Evolutionary conservation across 1,140 invertebrate species (phyloP).

Genomic region (Augochlora pura): DNA sequence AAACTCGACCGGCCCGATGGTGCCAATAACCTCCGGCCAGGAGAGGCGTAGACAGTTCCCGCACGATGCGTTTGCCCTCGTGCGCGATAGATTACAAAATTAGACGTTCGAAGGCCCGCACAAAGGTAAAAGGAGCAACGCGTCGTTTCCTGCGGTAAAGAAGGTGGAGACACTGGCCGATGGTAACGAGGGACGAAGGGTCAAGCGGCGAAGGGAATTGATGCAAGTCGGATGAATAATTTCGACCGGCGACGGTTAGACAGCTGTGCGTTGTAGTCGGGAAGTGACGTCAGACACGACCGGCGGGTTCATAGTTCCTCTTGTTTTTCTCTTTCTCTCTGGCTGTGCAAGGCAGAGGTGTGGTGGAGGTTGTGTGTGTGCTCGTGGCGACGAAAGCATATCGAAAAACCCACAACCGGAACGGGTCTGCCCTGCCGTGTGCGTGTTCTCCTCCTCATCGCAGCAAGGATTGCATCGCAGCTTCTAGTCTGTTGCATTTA

Average conservation of each 20-base stretch:
- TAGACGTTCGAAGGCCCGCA: slow-evolving; percentile 68
- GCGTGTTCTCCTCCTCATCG: not conserved
- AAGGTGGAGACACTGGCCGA: slow-evolving; percentile 34
- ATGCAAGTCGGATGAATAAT: slow-evolving; percentile 42
- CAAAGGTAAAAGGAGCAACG: slow-evolving; percentile 45
- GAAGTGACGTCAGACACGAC: slow-evolving; percentile 35
- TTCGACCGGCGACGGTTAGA: slow-evolving; percentile 3
- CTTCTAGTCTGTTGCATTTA: slow-evolving; percentile 66
- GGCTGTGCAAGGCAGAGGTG: not conserved
- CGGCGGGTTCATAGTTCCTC: slow-evolving; percentile 54
- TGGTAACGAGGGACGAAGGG: slow-evolving; percentile 35
- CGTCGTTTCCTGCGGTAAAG: slow-evolving; percentile 30
- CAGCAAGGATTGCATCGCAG: slow-evolving; percentile 13
- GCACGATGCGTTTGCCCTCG: slow-evolving; percentile 72
- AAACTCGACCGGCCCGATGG: slow-evolving; percentile 62
- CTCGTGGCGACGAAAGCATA: not conserved
- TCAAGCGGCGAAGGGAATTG: slow-evolving; percentile 38
- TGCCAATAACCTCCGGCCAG: slow-evolving; percentile 72
- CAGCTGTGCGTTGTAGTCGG: slow-evolving; percentile 25
- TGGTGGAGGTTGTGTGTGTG: not conserved
- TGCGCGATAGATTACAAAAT: slow-evolving; percentile 73
- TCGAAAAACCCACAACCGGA: not conserved
- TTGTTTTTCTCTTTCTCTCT: slow-evolving; percentile 20
- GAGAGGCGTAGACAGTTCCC: slow-evolving; percentile 33
- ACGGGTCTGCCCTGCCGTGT: not conserved